A percentile compares a stretch with the other conserved stretches of the same genome.
These are phyloP conservation scores for Cephalopachus bancanus DNA, from an alignment of 2,797 vertebrate genomes.

Conservation along the genomic window DNA sequence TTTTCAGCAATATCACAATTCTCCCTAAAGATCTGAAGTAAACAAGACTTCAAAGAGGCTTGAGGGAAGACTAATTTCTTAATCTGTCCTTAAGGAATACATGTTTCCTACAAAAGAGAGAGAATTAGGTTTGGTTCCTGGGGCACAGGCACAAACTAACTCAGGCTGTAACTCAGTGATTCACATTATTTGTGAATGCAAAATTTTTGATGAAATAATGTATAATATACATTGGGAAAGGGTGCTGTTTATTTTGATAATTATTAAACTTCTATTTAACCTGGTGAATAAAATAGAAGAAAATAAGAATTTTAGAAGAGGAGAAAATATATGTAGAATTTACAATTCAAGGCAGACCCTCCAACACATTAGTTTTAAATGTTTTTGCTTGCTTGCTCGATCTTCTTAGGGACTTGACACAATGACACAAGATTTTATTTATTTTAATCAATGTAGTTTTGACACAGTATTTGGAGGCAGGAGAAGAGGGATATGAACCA, in stretches of 20 bases:
- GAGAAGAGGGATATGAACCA: conserved; percentile 44
- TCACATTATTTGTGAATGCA: conserved; percentile 30
- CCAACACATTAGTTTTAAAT: neutral
- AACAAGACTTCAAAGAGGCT: neutral
- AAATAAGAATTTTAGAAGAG: conserved; percentile 18
- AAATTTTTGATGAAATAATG: conserved; percentile 18
- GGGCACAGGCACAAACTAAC: neutral
- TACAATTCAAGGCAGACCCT: neutral
- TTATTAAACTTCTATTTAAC: neutral
- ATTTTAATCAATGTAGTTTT: conserved; percentile 66
- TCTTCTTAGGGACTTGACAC: conserved; percentile 53
- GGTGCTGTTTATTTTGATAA: neutral
- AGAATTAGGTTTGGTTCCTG: neutral
- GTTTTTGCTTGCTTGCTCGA: conserved; percentile 29
- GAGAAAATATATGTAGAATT: neutral
- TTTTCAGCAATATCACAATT: conserved; percentile 17
- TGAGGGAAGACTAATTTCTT: neutral
- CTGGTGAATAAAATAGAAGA: conserved; percentile 21
- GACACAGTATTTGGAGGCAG: conserved; percentile 6
- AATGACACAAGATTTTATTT: conserved; percentile 72
- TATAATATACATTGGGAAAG: neutral
- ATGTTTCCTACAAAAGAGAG: neutral
- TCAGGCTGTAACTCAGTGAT: neutral
- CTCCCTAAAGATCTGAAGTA: conserved; percentile 20
- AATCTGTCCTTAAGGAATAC: neutral